A percentile compares a stretch with the other conserved stretches of the same genome.
phyloP scores from a whole-genome alignment of 1,140 invertebrate species.

The Procambarus virginalis region DNA sequence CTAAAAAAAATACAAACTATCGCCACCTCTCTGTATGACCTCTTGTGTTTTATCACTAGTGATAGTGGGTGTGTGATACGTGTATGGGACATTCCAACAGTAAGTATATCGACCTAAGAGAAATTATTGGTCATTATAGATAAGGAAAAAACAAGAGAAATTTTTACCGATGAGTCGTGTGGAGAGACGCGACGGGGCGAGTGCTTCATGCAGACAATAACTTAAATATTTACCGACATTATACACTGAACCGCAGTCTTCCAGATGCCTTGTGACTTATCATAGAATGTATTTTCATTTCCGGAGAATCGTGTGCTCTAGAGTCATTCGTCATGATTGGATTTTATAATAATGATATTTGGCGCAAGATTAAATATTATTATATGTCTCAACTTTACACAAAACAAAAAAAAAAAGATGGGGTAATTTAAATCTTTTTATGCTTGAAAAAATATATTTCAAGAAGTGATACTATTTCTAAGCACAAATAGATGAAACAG shows the following conservation, averaged over 20 bases:
- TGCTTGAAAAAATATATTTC: constrained; percentile 51
- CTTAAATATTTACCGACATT: constrained; percentile 51
- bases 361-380: constrained; percentile 27
- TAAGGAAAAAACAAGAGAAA: constrained; percentile 7
- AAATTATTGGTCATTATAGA: constrained; percentile 31
- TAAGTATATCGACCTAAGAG: constrained; percentile 17
- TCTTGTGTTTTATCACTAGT: constrained; percentile 63
- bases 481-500: constrained; percentile 58
- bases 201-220: constrained; percentile 49
- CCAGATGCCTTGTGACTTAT: constrained; percentile 67
- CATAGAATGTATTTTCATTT: constrained; percentile 67
- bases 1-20: constrained; percentile 37
- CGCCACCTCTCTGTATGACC: constrained; percentile 37
- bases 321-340: constrained; percentile 55
- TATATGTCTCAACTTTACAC: constrained; percentile 32
- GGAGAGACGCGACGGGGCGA: not conserved
- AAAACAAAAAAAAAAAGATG: not conserved
- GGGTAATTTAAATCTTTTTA: constrained; percentile 55
- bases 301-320: constrained; percentile 34
- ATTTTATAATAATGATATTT: constrained; percentile 56
- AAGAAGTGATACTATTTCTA: constrained; percentile 64
- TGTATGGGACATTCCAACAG: constrained; percentile 6
- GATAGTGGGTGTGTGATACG: constrained; percentile 64
- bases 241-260: constrained; percentile 67
- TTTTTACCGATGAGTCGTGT: constrained; percentile 15